A percentile compares a stretch with the other conserved stretches of the same genome.
phyloP scores from a whole-genome alignment of 2,888 invertebrate species.

The Noctuana brunneofusca region DNA sequence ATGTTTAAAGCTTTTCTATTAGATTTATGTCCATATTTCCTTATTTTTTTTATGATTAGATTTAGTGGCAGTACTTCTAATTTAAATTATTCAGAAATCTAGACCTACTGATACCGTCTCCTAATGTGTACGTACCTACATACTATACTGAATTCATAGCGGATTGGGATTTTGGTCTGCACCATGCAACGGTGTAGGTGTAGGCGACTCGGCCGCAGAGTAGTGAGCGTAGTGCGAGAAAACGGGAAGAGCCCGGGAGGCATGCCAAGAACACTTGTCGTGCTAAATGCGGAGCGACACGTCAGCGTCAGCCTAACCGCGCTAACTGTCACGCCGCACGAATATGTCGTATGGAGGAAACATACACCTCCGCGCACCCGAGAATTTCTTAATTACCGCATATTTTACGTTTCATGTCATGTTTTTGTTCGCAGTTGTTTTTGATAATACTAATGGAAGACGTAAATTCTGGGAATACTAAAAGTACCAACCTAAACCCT shows the following conservation, averaged over 20 bases:
- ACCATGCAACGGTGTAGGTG: constrained; percentile 1
- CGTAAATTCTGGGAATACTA: not conserved
- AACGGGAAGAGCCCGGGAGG: constrained; percentile 64
- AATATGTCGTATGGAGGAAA: constrained; percentile 34
- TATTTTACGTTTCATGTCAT: constrained; percentile 17
- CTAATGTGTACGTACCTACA: not conserved
- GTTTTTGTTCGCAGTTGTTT: constrained; percentile 6
- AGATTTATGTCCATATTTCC: no score
- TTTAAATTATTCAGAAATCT: no score
- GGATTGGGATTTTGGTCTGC: not conserved
- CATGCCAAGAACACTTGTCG: constrained; percentile 64
- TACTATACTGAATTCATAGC: not conserved
- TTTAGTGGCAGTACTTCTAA: no score
- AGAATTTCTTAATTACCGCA: constrained; percentile 39
- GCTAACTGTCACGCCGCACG: constrained; percentile 51
- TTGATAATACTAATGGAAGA: not conserved
- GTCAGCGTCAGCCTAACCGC: constrained; percentile 64
- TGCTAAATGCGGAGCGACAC: constrained; percentile 69
- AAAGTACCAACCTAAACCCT: no score
- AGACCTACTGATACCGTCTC: no score
- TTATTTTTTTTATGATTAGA: no score
- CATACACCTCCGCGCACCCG: constrained; percentile 26
- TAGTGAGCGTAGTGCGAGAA: constrained; percentile 49
- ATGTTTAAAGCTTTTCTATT: no score
- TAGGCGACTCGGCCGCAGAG: constrained; percentile 2